Base-by-base conservation (phyloP, 2,797 vertebrate species). In the Pangasius djambal region DNA sequence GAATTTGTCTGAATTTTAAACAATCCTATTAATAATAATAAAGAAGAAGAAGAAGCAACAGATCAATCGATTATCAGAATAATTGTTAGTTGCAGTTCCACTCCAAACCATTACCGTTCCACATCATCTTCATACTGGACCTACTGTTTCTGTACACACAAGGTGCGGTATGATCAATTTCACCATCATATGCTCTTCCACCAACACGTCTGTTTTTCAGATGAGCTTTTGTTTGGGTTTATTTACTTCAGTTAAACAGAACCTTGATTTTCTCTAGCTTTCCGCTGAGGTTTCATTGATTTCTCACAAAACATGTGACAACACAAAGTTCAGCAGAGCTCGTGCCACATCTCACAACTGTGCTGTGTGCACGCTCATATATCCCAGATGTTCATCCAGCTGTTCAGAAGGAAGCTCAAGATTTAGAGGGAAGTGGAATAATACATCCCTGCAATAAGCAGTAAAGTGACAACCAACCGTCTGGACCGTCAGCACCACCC, bases 381-480 rank as follows among this genome's bases (percentile, higher is more conserved):
- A 50, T 37, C 12, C 67, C 63, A 69, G 63, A 55, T 37, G n/a
- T 85, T 70, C 65, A 52, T n/a, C 44, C 83, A 85, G 83, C 83
- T 72, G 82, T 28, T 65, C 59, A 65, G 81, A 59, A 20, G 4
- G 31, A 61, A n/a, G 18, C n/a, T 82, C 18, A 61, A 82, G 55
- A 82, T 82, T 82, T 82, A 55, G 31, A 82, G 8, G 22, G 18
- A 48, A 57, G 52, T 31, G 7, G 50, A 55, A 6, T 25, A 61
- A 61, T 25, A 25, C 59, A 7, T 25, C 59, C 59, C 1, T 61
- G 6, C 18, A 61, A 61, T 61, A 59, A 59, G 57, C 20, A 2
- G 5, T 6, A 59, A 59, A 61, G 20, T 61, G 59, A 61, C 6
- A 61, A 6, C 20, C 6, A 4, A 25, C 22, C 7, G 6, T 61